Percentiles rank a stretch among this genome's conserved stretches.
These are phyloP conservation scores for Megaleporinus macrocephalus DNA, from an alignment of 2,113 vertebrate genomes.

Conservation along the genomic window DNA sequence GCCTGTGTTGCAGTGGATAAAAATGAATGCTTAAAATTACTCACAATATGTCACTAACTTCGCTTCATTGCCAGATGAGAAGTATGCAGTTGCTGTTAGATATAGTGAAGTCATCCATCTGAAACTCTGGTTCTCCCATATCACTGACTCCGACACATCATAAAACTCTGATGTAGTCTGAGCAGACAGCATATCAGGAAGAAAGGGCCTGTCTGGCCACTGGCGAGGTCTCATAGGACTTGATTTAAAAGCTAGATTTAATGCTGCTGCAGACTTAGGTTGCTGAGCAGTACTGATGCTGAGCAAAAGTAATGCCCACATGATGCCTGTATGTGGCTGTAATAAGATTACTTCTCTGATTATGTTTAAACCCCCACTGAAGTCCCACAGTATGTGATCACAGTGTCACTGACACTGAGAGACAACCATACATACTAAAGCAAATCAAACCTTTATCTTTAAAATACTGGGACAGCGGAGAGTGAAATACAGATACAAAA, in stretches of 20 bases:
- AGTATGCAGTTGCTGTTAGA: conserved; percentile 10
- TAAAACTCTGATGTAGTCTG: background rate
- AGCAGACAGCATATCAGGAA: background rate
- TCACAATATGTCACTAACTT: background rate
- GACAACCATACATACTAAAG: background rate
- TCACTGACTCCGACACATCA: conserved; percentile 11
- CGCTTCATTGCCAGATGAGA: background rate
- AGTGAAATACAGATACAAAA: background rate
- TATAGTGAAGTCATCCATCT: conserved; percentile 2
- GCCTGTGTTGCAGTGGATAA: background rate
- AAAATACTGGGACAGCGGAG: background rate
- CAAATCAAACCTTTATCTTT: background rate
- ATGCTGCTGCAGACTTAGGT: background rate
- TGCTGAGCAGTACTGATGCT: background rate
- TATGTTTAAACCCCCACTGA: background rate
- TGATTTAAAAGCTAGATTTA: background rate
- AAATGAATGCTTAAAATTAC: background rate
- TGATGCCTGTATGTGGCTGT: background rate
- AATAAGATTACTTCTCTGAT: background rate
- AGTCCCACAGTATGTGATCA: background rate
- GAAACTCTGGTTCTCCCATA: background rate
- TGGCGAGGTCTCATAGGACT: background rate
- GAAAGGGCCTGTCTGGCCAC: background rate
- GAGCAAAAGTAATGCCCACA: background rate
- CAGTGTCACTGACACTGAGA: background rate